These are phyloP conservation scores for Lutraria rhynchaena DNA, from an alignment of 1,140 invertebrate genomes.

Conservation along the genomic window DNA sequence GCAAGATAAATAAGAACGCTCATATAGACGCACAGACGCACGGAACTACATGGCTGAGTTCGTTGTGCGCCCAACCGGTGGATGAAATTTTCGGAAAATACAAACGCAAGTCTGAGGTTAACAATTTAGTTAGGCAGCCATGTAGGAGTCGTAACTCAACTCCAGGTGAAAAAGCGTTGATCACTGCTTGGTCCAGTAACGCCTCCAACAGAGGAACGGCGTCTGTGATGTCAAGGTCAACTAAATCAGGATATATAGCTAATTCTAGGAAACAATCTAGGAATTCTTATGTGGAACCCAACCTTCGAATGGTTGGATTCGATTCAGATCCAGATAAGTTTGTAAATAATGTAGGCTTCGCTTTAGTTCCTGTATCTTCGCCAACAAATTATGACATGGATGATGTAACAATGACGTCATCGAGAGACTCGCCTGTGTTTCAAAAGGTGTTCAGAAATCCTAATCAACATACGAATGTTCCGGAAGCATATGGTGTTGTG, in stretches of 20 bases:
- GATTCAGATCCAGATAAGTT: slow-evolving; percentile 29
- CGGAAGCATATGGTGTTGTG: not conserved
- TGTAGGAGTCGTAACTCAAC: slow-evolving; percentile 15
- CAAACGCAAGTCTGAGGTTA: slow-evolving; percentile 46
- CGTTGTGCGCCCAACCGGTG: slow-evolving; percentile 47
- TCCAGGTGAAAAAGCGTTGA: slow-evolving; percentile 48
- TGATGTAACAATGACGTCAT: slow-evolving; percentile 9
- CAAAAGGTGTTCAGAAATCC: slow-evolving; percentile 43
- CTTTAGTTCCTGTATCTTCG: slow-evolving; percentile 20
- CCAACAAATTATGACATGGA: not conserved
- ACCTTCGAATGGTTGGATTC: slow-evolving; percentile 9
- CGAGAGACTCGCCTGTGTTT: slow-evolving; percentile 27
- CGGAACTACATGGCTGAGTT: slow-evolving; percentile 36
- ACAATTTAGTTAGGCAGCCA: not conserved
- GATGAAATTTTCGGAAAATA: slow-evolving; percentile 56
- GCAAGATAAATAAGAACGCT: slow-evolving; percentile 14
- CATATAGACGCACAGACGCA: slow-evolving; percentile 35
- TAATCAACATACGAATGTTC: slow-evolving; percentile 8
- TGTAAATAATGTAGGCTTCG: slow-evolving; percentile 10
- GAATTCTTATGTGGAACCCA: slow-evolving; percentile 1
- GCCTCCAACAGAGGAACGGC: slow-evolving; percentile 25
- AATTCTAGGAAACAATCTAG: not conserved
- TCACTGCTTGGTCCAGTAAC: slow-evolving; percentile 45
- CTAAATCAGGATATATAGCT: not conserved
- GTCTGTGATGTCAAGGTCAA: slow-evolving; percentile 6